Percentiles rank a stretch among this genome's conserved stretches.
Evolutionary conservation across 2,113 vertebrate genomes (phyloP).

Genomic region (Callipepla californica): DNA sequence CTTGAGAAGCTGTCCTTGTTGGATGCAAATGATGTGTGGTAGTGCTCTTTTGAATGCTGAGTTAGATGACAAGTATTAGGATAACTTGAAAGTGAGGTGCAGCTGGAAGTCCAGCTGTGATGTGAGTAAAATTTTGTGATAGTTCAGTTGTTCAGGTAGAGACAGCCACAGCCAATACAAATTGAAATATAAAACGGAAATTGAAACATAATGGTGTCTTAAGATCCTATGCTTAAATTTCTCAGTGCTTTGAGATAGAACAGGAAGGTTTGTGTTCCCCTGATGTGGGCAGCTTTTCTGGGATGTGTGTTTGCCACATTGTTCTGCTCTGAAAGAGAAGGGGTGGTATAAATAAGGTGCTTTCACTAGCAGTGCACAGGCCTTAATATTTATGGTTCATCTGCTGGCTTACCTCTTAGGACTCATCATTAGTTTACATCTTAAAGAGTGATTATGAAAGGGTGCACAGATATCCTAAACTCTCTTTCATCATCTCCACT

Average conservation of each 20-base stretch:
- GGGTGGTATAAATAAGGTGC: background rate
- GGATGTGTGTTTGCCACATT: fast-evolving
- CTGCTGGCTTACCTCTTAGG: background rate
- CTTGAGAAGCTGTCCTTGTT: background rate
- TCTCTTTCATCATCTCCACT: background rate
- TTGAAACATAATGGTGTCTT: background rate
- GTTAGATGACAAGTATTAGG: background rate
- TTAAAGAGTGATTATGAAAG: background rate
- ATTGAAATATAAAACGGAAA: background rate
- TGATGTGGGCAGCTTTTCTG: background rate
- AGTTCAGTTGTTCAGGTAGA: background rate
- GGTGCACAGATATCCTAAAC: background rate
- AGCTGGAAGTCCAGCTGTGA: background rate
- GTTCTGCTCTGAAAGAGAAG: background rate
- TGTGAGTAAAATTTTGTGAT: background rate
- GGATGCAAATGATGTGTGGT: background rate
- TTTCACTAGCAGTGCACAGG: background rate
- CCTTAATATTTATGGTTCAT: background rate
- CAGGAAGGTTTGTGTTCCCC: background rate
- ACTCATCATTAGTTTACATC: background rate
- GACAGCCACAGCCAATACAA: background rate
- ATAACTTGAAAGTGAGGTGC: background rate
- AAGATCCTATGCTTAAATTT: background rate
- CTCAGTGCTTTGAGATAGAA: background rate
- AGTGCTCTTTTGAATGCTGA: background rate